phyloP scores from a whole-genome alignment of 2,797 vertebrate genomes.

The Labeo calbasu region DNA sequence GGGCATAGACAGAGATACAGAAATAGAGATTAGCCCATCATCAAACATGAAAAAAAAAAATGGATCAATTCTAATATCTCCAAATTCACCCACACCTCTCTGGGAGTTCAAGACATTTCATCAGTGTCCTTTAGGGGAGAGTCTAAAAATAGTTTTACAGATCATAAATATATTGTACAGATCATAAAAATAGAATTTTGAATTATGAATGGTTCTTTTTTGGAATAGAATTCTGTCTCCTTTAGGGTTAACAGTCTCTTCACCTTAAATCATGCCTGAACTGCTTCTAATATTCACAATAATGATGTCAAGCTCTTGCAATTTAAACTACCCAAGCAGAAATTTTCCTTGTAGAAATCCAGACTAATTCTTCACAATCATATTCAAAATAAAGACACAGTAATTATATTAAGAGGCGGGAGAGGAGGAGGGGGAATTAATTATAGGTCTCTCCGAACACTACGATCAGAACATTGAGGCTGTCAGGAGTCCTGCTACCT shows the following conservation, averaged over 20 bases:
- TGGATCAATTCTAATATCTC: not conserved
- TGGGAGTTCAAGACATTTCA: not conserved
- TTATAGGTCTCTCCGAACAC: slow-evolving; percentile 5
- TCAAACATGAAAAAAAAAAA: not conserved
- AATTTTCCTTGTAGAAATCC: not conserved
- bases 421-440: slow-evolving; percentile 5
- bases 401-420: not conserved
- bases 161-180: not conserved
- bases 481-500: slow-evolving; percentile 5
- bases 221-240: not conserved
- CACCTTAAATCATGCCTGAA: not conserved
- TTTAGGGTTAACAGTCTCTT: not conserved
- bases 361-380: slow-evolving; percentile 16
- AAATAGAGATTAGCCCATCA: not conserved
- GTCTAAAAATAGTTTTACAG: not conserved
- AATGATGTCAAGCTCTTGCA: not conserved
- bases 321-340: not conserved
- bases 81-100: not conserved
- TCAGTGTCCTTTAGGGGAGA: not conserved
- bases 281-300: not conserved
- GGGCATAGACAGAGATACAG: slow-evolving; percentile 44
- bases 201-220: not conserved
- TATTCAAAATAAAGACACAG: slow-evolving; percentile 17
- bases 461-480: not conserved
- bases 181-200: not conserved